Evolutionary conservation across 2,888 invertebrate genomes (phyloP).

Genomic region (Branchipolynoe longqiensis): DNA sequence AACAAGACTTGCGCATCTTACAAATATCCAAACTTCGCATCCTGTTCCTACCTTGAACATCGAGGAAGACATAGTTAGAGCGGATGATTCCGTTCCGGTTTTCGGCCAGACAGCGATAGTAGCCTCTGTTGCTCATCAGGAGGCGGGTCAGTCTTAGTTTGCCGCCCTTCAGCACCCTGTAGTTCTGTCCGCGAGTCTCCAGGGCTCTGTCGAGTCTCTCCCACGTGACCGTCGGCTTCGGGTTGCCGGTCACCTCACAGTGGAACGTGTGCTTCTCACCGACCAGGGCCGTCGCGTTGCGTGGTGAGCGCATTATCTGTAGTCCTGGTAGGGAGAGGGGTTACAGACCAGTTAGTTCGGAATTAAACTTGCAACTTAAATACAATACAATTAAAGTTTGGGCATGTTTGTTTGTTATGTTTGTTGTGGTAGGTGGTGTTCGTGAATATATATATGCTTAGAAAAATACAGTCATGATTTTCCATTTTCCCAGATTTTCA

Average conservation of each 20-base stretch:
- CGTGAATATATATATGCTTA: too few species aligned
- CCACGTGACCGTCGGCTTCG: slow-evolving; percentile 42
- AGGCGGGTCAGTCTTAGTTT: slow-evolving; percentile 33
- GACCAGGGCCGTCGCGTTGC: slow-evolving; percentile 50
- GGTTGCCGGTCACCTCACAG: slow-evolving; percentile 45
- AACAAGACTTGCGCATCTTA: too few species aligned
- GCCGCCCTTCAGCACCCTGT: background rate
- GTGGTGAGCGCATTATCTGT: slow-evolving; percentile 11
- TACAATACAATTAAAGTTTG: too few species aligned
- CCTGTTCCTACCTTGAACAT: slow-evolving; percentile 59
- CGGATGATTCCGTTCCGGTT: background rate
- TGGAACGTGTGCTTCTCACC: slow-evolving; percentile 44
- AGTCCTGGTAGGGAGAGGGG: background rate
- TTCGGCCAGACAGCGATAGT: slow-evolving; percentile 56
- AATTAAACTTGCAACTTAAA: too few species aligned
- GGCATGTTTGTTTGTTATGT: too few species aligned
- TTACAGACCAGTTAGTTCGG: too few species aligned
- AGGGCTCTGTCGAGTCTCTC: slow-evolving; percentile 15
- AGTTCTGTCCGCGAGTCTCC: background rate
- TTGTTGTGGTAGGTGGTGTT: too few species aligned
- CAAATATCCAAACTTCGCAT: background rate
- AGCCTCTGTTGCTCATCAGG: slow-evolving; percentile 44
- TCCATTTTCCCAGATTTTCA: too few species aligned
- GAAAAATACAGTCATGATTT: too few species aligned
- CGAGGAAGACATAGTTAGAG: slow-evolving; percentile 57